phyloP scores from a whole-genome alignment of 2,797 vertebrate genomes.

The Morus bassanus region DNA sequence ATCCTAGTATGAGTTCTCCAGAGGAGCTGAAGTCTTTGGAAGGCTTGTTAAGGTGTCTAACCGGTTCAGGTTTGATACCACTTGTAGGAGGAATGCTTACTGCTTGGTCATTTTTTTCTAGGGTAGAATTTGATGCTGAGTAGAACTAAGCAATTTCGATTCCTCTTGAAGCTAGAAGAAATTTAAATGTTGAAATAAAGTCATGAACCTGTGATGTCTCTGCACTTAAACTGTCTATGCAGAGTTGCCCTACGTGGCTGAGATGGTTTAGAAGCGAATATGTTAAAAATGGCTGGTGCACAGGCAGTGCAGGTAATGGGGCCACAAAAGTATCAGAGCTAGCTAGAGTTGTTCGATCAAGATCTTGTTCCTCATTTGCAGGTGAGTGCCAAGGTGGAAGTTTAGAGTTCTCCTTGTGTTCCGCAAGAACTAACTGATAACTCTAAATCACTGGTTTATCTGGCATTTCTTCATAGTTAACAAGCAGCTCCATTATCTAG shows the following conservation, averaged over 20 bases:
- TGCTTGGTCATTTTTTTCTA: neutral
- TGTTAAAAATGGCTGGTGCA: neutral
- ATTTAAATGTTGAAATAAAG: neutral
- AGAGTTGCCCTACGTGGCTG: neutral
- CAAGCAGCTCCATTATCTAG: neutral
- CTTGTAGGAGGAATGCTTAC: neutral
- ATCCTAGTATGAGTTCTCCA: neutral
- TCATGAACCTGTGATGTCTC: neutral
- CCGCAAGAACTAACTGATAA: neutral
- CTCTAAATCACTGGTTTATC: neutral
- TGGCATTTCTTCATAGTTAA: neutral
- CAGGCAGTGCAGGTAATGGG: neutral
- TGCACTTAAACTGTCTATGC: neutral
- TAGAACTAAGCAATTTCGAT: neutral
- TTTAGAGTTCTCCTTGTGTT: neutral
- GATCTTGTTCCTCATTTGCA: neutral
- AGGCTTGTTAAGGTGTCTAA: neutral
- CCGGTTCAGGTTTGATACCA: neutral
- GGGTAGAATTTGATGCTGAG: neutral
- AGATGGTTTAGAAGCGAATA: neutral
- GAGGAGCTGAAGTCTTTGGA: neutral
- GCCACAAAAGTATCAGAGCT: neutral
- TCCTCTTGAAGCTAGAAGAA: neutral
- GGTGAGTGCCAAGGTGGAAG: neutral
- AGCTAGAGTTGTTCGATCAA: neutral